Evolutionary conservation across 2,113 vertebrate species (phyloP).

Genomic region (Zapus hudsonius): DNA sequence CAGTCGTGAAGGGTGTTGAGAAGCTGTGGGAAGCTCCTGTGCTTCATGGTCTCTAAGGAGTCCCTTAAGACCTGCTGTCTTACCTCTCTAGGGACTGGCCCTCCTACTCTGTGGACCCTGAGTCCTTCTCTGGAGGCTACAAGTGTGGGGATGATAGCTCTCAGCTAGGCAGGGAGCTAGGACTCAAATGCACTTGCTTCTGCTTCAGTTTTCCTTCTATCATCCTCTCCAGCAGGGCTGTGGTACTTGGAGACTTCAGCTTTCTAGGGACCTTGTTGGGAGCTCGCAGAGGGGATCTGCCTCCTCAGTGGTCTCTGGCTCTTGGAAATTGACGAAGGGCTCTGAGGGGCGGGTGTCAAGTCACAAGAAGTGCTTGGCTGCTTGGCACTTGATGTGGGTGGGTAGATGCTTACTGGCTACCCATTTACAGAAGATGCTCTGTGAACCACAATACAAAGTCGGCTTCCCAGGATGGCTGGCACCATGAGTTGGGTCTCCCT

Average conservation of each 20-base stretch:
- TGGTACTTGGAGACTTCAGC: neutral
- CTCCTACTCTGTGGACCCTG: neutral
- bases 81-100: neutral
- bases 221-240: neutral
- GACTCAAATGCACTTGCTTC: neutral
- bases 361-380: neutral
- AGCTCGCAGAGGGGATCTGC: neutral
- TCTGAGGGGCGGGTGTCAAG: neutral
- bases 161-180: neutral
- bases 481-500: neutral
- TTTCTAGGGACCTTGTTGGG: neutral
- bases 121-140: neutral
- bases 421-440: neutral
- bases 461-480: neutral
- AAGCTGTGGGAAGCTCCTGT: neutral
- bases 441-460: neutral
- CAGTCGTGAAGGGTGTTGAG: neutral
- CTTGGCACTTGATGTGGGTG: neutral
- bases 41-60: neutral
- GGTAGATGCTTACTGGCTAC: neutral
- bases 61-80: neutral
- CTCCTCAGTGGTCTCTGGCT: neutral
- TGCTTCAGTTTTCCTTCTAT: conserved; percentile 47
- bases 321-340: neutral
- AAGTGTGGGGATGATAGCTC: neutral